These are phyloP conservation scores for Sinopyrophorus schimmeli DNA, from an alignment of 2,888 invertebrate species.

Conservation along the genomic window DNA sequence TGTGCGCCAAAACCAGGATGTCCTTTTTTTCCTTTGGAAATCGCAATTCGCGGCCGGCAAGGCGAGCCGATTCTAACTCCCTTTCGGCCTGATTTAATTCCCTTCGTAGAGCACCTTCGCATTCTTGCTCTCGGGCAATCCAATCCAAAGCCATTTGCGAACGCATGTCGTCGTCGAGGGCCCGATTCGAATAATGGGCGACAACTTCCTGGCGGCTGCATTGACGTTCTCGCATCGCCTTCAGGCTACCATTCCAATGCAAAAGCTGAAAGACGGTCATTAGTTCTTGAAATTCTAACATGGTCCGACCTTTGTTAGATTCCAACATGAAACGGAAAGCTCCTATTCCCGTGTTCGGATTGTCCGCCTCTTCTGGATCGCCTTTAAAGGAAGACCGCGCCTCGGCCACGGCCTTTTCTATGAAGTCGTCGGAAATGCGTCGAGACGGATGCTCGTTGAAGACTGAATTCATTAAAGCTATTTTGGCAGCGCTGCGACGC, in stretches of 20 bases:
- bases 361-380: conserved; percentile 62
- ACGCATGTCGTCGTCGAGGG: conserved; percentile 93
- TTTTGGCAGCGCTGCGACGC: conserved; percentile 90
- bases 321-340: conserved; percentile 77
- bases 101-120: conserved; percentile 73
- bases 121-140: conserved; percentile 82
- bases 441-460: conserved; percentile 95
- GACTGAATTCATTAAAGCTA: conserved; percentile 95
- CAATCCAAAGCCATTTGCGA: conserved; percentile 96
- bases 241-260: conserved; percentile 96
- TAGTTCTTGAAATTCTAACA: conserved; percentile 94
- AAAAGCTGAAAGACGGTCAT: conserved; percentile 97
- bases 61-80: conserved; percentile 81
- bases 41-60: conserved; percentile 87
- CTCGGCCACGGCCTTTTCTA: conserved; percentile 90
- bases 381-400: conserved; percentile 86
- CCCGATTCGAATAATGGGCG: conserved; percentile 90
- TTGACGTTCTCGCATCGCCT: conserved; percentile 93
- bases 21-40: conserved; percentile 96
- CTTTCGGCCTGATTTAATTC: conserved; percentile 85
- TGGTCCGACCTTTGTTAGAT: conserved; percentile 87
- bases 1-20: conserved; percentile 85
- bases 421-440: conserved; percentile 90
- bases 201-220: conserved; percentile 92
- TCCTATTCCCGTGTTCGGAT: conserved; percentile 72